Evolutionary conservation across 35 echinoderm and acorn worm genomes (phyloP).

Genomic region (Acanthaster planci): DNA sequence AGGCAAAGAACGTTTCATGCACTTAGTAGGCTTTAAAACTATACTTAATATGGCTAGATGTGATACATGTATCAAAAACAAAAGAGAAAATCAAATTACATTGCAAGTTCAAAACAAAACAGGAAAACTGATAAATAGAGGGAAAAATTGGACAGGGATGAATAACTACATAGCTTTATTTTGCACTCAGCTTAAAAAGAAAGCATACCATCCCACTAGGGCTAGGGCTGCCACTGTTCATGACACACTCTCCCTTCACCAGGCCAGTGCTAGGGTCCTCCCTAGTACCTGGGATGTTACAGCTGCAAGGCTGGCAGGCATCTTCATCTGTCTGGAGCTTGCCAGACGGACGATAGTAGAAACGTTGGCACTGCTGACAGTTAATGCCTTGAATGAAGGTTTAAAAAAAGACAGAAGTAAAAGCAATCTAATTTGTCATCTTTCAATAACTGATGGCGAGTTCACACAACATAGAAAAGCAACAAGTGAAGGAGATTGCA

Average conservation of each 20-base stretch:
- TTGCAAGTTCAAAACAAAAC: no score
- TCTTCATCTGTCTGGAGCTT: constrained; percentile 68
- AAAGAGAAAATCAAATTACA: no score
- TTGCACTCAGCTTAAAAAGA: no score
- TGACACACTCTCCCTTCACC: constrained; percentile 78
- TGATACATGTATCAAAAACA: no score
- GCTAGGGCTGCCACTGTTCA: constrained; percentile 49
- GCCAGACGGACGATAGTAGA: constrained; percentile 62
- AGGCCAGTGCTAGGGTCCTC: constrained; percentile 56
- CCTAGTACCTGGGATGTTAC: constrained; percentile 72
- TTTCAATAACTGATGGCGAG: not conserved
- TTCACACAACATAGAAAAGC: not conserved
- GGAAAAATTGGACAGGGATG: no score
- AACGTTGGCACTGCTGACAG: constrained; percentile 64
- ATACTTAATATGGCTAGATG: no score
- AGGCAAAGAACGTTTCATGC: no score
- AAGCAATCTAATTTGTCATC: not conserved
- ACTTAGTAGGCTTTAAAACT: no score
- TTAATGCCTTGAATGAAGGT: constrained; percentile 62
- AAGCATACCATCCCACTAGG: constrained; percentile 69
- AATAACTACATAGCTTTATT: no score
- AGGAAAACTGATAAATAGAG: no score
- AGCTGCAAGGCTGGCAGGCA: constrained; percentile 87
- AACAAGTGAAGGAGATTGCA: no score
- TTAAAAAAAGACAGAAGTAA: not conserved